These are phyloP conservation scores for Chiloscyllium punctatum DNA, from an alignment of 2,797 vertebrate genomes.

Conservation along the genomic window DNA sequence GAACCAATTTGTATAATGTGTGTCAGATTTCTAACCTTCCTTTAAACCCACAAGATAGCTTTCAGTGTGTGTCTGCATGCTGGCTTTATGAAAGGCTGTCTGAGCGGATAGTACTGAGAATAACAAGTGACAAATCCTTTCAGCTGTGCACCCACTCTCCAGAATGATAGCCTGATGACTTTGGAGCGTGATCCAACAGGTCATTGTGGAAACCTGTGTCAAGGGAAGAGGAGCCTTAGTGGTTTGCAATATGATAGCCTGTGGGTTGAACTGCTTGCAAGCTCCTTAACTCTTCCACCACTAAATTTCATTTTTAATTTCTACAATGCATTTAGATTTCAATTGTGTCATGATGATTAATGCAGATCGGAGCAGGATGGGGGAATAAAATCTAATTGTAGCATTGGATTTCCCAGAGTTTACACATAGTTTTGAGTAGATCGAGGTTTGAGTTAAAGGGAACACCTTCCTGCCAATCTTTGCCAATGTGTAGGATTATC, in stretches of 20 bases:
- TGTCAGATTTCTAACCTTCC: slow-evolving; percentile 28
- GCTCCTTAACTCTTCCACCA: not conserved
- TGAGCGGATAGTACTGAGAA: not conserved
- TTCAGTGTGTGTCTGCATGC: not conserved
- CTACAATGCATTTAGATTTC: not conserved
- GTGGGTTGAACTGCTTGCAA: not conserved
- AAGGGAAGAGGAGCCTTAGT: not conserved
- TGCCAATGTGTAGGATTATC: not conserved
- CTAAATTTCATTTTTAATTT: not conserved
- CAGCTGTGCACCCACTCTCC: not conserved
- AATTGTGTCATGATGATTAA: not conserved
- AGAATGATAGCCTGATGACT: not conserved
- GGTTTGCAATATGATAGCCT: not conserved
- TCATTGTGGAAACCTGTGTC: slow-evolving; percentile 5
- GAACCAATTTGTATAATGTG: slow-evolving; percentile 34
- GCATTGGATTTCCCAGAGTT: not conserved
- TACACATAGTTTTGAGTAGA: not conserved
- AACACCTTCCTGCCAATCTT: not conserved
- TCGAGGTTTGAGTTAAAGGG: too few relatives aligned
- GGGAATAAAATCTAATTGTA: too few relatives aligned
- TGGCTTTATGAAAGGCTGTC: slow-evolving; percentile 29
- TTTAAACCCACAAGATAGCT: slow-evolving; percentile 28
- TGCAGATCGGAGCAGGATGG: not conserved
- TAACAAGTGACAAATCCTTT: slow-evolving; percentile 4
- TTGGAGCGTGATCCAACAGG: slow-evolving; percentile 3